These are phyloP conservation scores for Drosophila acutilabella DNA, from an alignment of 2,888 invertebrate genomes.

Conservation along the genomic window DNA sequence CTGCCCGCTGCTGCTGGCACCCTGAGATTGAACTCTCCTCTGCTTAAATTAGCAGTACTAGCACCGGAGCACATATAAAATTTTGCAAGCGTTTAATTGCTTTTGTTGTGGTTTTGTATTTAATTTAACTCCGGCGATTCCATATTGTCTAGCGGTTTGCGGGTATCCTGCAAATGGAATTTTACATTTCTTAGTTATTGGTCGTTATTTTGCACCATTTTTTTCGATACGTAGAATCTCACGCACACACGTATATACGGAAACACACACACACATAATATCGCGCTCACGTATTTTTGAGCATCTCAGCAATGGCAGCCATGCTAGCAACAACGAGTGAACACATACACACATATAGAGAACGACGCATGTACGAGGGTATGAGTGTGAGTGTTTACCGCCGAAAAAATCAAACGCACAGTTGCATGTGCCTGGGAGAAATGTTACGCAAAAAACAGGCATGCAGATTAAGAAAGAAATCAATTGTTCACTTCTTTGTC, in stretches of 20 bases:
- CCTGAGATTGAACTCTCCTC: conserved; percentile 58
- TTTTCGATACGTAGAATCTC: conserved; percentile 82
- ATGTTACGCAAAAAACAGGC: conserved; percentile 70
- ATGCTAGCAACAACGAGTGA: conserved; percentile 69
- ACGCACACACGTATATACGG: conserved; percentile 64
- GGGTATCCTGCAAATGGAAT: conserved; percentile 70
- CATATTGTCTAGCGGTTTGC: conserved; percentile 53
- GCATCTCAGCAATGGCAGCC: conserved; percentile 70
- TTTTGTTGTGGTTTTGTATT: conserved; percentile 39
- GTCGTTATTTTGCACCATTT: conserved; percentile 84
- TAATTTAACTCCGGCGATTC: conserved; percentile 52
- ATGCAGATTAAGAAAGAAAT: conserved; percentile 32
- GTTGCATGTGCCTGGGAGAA: conserved; percentile 73
- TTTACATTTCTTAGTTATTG: conserved; percentile 73
- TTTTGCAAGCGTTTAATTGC: conserved; percentile 57
- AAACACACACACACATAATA: conserved; percentile 39
- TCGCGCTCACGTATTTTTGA: conserved; percentile 57
- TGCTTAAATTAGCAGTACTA: conserved; percentile 57
- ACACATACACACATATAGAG: conserved; percentile 46
- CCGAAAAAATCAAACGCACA: conserved; percentile 80
- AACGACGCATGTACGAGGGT: conserved; percentile 67
- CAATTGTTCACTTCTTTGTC: conserved; percentile 34
- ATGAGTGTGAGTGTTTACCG: conserved; percentile 81
- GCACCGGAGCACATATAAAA: conserved; percentile 52
- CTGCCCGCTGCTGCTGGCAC: conserved; percentile 60